A percentile compares a stretch with the other conserved stretches of the same genome.
Conservation (phyloP, 2,797 vertebrate genomes). For the Bovichtus diacanthus region DNA sequence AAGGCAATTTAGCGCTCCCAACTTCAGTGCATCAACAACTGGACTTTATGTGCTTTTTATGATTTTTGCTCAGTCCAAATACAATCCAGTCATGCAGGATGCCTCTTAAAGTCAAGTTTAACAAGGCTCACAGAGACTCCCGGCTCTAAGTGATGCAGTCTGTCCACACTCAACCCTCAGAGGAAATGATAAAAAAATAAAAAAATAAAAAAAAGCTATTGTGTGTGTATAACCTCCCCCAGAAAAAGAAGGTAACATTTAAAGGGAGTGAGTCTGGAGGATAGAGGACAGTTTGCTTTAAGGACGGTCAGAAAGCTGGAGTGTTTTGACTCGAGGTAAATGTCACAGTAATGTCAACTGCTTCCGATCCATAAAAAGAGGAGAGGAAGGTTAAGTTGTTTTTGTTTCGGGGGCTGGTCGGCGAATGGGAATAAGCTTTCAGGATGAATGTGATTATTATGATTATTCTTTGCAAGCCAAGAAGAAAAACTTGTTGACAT, state of each 20-base stretch:
- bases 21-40: constrained; percentile 11
- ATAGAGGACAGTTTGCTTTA: constrained; percentile 69
- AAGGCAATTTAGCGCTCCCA: constrained; percentile 1
- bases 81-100: constrained; percentile 26
- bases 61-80: constrained; percentile 13
- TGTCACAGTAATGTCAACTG: constrained; percentile 87
- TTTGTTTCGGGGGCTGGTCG: constrained; percentile 37
- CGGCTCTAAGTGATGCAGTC: constrained; percentile 25
- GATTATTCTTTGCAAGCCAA: constrained; percentile 7
- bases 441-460: constrained; percentile 30
- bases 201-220: constrained; percentile 35
- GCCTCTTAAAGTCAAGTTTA: constrained; percentile 52
- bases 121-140: constrained; percentile 48
- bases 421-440: constrained; percentile 4
- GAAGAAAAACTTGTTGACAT: constrained; percentile 14
- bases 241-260: constrained; percentile 60
- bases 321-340: constrained; percentile 77
- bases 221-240: constrained; percentile 43
- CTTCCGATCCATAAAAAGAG: constrained; percentile 72
- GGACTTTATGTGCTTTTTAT: constrained; percentile 20
- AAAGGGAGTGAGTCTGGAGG: constrained; percentile 56
- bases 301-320: constrained; percentile 73
- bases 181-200: constrained; percentile 47
- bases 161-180: constrained; percentile 35
- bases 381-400: constrained; percentile 72